These are phyloP conservation scores for Valencia hispanica DNA, from an alignment of 2,797 vertebrate species.

Conservation along the genomic window DNA sequence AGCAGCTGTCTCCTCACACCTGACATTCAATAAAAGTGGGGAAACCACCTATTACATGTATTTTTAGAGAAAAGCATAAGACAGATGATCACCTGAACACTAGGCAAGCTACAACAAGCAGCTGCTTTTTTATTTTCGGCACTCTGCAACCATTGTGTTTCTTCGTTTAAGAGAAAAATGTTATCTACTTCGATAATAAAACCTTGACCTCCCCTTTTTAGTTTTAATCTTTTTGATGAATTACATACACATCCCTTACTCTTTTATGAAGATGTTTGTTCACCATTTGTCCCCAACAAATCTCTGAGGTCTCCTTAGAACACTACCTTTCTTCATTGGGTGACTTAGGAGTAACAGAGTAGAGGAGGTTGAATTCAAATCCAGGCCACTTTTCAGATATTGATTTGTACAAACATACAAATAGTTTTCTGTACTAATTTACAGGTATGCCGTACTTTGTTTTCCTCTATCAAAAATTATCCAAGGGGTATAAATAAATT, in stretches of 20 bases:
- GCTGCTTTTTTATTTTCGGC: not conserved
- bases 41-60: not conserved
- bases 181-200: not conserved
- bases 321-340: not conserved
- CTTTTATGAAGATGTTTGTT: not conserved
- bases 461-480: not conserved
- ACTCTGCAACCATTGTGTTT: too few relatives aligned
- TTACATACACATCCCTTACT: too few relatives aligned
- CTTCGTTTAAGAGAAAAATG: not conserved
- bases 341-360: not conserved
- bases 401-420: not conserved
- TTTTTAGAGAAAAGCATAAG: not conserved
- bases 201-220: not conserved
- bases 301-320: not conserved
- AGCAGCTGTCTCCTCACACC: not conserved
- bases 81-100: not conserved
- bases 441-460: not conserved
- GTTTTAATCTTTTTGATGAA: not conserved
- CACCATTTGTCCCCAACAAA: not conserved
- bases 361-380: not conserved
- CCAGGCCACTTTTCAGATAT: not conserved
- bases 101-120: not conserved
- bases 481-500: not conserved
- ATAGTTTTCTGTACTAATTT: not conserved
- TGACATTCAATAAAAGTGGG: not conserved